A percentile compares a stretch with the other conserved stretches of the same genome.
Evolutionary conservation across 2,797 vertebrate genomes (phyloP).

Genomic region (Sebastes elongatus): DNA sequence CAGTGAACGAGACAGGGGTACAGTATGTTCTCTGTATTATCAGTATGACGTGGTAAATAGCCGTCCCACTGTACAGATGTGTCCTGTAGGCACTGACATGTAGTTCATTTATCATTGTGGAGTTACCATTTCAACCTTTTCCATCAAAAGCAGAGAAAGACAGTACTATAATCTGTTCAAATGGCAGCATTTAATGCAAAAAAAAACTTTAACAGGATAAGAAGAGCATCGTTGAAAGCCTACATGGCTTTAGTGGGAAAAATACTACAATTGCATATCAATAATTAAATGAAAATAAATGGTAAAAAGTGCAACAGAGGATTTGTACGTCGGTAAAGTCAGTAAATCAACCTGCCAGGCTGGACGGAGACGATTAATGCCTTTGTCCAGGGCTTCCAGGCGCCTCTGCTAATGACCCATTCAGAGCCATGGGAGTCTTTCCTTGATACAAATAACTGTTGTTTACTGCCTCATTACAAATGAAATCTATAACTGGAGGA

Average conservation of each 20-base stretch:
- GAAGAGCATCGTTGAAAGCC: not conserved
- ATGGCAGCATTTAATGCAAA: not conserved
- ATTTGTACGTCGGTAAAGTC: slow-evolving; percentile 24
- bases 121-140: not conserved
- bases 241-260: not conserved
- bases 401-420: slow-evolving; percentile 59
- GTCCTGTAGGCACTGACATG: not conserved
- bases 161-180: too few relatives aligned
- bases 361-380: slow-evolving; percentile 50
- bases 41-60: not conserved
- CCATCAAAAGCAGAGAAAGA: not conserved
- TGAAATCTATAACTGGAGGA: slow-evolving; percentile 51
- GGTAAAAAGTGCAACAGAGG: slow-evolving; percentile 2
- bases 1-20: not conserved
- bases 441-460: slow-evolving; percentile 63
- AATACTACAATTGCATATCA: slow-evolving; percentile 7
- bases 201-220: not conserved
- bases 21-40: not conserved
- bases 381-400: slow-evolving; percentile 44
- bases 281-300: slow-evolving; percentile 46
- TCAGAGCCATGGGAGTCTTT: slow-evolving; percentile 54
- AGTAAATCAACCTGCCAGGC: slow-evolving; percentile 47
- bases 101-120: not conserved
- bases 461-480: slow-evolving; percentile 67
- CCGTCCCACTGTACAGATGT: not conserved